Base-by-base conservation (phyloP, 2,888 invertebrate species). In the Hipparchia sbordonii region DNA sequence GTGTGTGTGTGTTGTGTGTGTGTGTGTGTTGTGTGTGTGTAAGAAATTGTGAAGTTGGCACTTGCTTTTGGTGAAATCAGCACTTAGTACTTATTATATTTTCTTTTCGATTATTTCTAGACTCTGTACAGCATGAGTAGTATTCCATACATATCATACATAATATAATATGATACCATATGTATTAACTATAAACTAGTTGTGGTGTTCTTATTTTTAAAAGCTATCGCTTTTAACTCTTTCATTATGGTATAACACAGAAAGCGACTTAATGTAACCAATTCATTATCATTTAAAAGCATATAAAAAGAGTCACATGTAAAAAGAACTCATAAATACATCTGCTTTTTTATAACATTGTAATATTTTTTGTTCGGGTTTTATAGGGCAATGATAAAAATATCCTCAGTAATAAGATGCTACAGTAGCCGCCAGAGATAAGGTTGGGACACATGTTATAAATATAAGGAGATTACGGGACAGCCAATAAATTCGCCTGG, bases 401-500 rank as follows among this genome's bases (percentile, higher is more conserved):
- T 76, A 77, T 77, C 67, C 66, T 74, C 71, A 80, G 77, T 83
- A 83, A 81, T 79, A 82, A 82, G 82, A 82, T 78, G 79, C 74
- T 78, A 79, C 80, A 81, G 83, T 82, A 83, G 83, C 83, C 78
- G 75, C 71, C 74, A 59, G 68, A 79, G 89, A 90, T 91, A 90
- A 91, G 85, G 84, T 86, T 76, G 71, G 73, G 80, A 78, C 81
- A 82, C 80, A 78, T 71, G 84, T 82, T 84, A 82, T 90, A 89
- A 89, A 88, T 85, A 85, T 75, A 79, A 72, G 78, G 78, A 84
- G 85, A 86, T 87, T 86, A 87, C 74, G 82, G 80, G 83, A 84
- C 79, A 77, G 76, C 76, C 79, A 84, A 86, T 87, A 87, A 89
- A 86, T 82, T 81, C 75, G 72, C 76, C 76, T 76, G 75, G 77